Percentiles rank a stretch among this genome's conserved stretches.
Conservation (phyloP, 1,140 invertebrate genomes). For the Pogonognathellus flavescens region DNA sequence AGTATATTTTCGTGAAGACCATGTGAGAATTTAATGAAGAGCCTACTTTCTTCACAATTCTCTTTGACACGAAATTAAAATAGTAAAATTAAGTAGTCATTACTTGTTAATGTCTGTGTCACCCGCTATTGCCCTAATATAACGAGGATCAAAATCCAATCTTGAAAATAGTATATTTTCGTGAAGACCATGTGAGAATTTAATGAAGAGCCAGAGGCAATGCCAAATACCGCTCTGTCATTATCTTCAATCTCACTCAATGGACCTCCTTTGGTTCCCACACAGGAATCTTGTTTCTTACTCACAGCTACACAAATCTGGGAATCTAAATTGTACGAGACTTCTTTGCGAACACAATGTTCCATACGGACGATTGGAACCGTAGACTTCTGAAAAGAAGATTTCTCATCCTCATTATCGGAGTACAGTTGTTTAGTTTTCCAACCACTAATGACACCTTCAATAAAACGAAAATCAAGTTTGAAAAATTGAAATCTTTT, state of each 20-base stretch:
- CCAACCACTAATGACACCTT: slow-evolving; percentile 2
- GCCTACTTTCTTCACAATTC: no score
- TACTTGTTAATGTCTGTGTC: slow-evolving; percentile 28
- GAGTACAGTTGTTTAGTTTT: neutral
- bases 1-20: neutral
- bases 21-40: neutral
- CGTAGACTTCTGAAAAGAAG: neutral
- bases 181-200: neutral
- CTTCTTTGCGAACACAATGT: neutral
- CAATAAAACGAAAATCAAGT: neutral
- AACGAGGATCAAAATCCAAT: no score
- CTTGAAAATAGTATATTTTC: neutral
- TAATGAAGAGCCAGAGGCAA: neutral
- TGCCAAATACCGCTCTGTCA: slow-evolving; percentile 5
- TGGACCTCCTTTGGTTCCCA: neutral
- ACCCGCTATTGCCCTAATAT: neutral
- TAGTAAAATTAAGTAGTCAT: no score
- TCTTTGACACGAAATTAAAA: neutral
- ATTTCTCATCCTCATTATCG: neutral
- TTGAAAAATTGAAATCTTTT: no score
- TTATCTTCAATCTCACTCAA: neutral
- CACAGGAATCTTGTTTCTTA: neutral
- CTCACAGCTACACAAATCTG: neutral
- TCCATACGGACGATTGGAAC: neutral
- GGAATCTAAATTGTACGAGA: neutral